Conservation (phyloP, 1,140 invertebrate genomes). For the Cotesia glomerata region DNA sequence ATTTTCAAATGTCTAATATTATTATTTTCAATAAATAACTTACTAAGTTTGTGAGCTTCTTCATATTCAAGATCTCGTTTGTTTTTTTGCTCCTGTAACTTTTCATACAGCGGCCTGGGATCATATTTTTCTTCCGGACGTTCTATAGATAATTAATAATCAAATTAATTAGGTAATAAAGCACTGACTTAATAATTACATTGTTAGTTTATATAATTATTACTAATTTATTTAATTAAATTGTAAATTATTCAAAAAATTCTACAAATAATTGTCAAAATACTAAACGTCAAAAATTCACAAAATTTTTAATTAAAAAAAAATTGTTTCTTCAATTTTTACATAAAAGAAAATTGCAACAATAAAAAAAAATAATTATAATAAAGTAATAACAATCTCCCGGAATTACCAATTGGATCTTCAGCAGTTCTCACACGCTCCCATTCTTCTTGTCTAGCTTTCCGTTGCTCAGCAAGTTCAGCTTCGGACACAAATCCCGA, state of each 20-base stretch:
- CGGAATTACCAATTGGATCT: slow-evolving; percentile 79
- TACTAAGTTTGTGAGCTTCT: slow-evolving; percentile 92
- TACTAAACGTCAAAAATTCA: too few species aligned
- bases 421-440: slow-evolving; percentile 87
- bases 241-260: too few species aligned
- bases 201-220: too few species aligned
- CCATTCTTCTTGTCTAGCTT: slow-evolving; percentile 90
- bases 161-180: too few species aligned
- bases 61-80: slow-evolving; percentile 93
- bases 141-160: slow-evolving; percentile 65
- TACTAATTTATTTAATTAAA: too few species aligned
- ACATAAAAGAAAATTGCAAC: slow-evolving; percentile 15
- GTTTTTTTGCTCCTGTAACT: slow-evolving; percentile 89
- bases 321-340: slow-evolving; percentile 6
- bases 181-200: too few species aligned
- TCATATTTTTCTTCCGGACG: slow-evolving; percentile 85
- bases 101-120: slow-evolving; percentile 82
- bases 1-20: too few species aligned
- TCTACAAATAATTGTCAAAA: too few species aligned
- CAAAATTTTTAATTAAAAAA: slow-evolving; percentile 31
- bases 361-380: slow-evolving; percentile 12
- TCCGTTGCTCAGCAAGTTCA: slow-evolving; percentile 80
- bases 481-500: slow-evolving; percentile 87
- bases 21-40: too few species aligned
- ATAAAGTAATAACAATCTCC: slow-evolving; percentile 6